These are phyloP conservation scores for Tetraneura akinire DNA, from an alignment of 1,140 invertebrate species.

Conservation along the genomic window DNA sequence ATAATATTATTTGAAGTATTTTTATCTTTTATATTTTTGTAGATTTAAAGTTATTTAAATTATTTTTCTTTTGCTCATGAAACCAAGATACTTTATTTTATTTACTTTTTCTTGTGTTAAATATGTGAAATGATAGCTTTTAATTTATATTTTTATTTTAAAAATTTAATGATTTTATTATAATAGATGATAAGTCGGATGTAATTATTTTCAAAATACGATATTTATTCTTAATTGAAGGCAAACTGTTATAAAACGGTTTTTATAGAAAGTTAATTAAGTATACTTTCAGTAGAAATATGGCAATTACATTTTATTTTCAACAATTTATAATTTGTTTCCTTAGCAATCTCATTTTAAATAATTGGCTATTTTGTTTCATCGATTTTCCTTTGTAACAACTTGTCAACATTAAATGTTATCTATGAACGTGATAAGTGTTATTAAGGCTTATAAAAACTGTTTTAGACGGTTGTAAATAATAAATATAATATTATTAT, in stretches of 20 bases:
- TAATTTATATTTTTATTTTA: no score
- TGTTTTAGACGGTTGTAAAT: not conserved
- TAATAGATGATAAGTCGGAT: not conserved
- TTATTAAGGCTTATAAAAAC: not conserved
- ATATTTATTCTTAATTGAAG: no score
- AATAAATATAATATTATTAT: not conserved
- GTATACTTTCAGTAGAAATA: not conserved
- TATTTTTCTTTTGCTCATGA: no score
- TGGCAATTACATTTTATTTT: not conserved
- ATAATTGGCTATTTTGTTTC: constrained; percentile 17
- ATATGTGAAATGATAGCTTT: no score
- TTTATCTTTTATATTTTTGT: no score
- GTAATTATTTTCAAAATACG: not conserved
- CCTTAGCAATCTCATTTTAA: not conserved
- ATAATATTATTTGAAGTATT: no score
- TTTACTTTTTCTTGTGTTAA: no score
- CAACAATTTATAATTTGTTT: not conserved
- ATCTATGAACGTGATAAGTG: constrained; percentile 5
- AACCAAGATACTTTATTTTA: no score
- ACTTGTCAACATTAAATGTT: not conserved
- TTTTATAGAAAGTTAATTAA: not conserved
- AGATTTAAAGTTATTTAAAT: no score
- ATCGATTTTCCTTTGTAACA: not conserved
- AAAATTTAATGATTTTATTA: no score
- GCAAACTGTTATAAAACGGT: not conserved